Base-by-base conservation (phyloP, 2,888 invertebrate genomes). In the Tachina fera region DNA sequence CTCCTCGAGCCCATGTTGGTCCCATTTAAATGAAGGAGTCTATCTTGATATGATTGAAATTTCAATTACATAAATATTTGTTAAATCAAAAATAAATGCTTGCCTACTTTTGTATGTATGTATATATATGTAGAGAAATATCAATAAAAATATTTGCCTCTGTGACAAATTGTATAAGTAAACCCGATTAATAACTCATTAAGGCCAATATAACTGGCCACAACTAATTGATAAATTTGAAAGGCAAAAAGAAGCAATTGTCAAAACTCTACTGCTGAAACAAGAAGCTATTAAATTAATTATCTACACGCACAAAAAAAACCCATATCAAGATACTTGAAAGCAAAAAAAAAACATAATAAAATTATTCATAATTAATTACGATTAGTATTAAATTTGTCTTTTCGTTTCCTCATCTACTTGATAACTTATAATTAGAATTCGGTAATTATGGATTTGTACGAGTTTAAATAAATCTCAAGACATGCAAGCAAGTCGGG, bases 391-490 rank as follows among this genome's bases (percentile, higher is more conserved):
- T 43, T 45, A 6, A n/a, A 9, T 41, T 67, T 67, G 51, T 39
- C 45, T 14, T 3, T 45, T 61, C n/a, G 9, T 10, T 68, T 19
- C 41, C 41, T 19, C 56, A 9, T 31, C 3, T 1, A 47, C 43
- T 67, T 67, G 31, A 56, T 49, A 58, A 16, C 49, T 49, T 51
- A 58, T 72, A 74, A 80, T 80, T 80, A 74, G 65, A 80, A 60
- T 80, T 67, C 2, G 19, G 16, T 65, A 63, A 71, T 71, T 70
- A 9, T 67, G 16, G 14, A n/a, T 53, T 79, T 56, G 70, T 68
- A 43, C n/a, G 58, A 72, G 19, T 67, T 74, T 45, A 45, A 51
- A 75, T 61, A 79, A 68, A 65, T 45, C 53, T 67, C 49, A 3
- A 47, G 58, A 47, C 63, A 75, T 41, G 63, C 61, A 63, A 45